Percentiles rank a stretch among this genome's conserved stretches.
phyloP scores from a whole-genome alignment of 2,888 invertebrate species.

The Andrena flavipes region DNA sequence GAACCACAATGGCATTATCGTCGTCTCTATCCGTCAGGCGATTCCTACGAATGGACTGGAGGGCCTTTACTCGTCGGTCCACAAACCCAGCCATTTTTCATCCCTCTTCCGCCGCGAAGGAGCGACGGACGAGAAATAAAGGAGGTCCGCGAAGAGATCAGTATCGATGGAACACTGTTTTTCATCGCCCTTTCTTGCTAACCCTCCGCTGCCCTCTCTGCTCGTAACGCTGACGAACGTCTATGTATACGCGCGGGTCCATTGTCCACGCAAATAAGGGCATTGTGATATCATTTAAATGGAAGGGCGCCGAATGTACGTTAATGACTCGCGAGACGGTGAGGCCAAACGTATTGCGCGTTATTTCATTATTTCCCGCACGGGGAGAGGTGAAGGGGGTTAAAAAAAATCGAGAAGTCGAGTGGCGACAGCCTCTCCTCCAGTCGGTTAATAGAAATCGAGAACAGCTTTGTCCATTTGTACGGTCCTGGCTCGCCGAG shows the following conservation, averaged over 20 bases:
- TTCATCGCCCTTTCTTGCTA: conserved; percentile 28
- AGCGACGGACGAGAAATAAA: conserved; percentile 35
- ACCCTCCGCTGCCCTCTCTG: conserved; percentile 4
- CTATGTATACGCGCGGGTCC: conserved; percentile 41
- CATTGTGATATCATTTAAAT: conserved; percentile 72
- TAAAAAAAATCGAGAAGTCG: conserved; percentile 58
- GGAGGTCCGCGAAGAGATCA: conserved; percentile 58
- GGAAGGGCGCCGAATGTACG: conserved; percentile 68
- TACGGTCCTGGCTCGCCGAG: conserved; percentile 36
- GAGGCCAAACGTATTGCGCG: conserved; percentile 64
- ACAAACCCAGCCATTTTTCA: conserved; percentile 8
- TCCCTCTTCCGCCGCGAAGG: not conserved
- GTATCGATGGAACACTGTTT: conserved; percentile 61
- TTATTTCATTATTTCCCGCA: conserved; percentile 64
- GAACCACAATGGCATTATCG: conserved; percentile 43
- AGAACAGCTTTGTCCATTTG: conserved; percentile 66
- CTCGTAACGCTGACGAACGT: conserved; percentile 18
- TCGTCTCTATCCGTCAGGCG: conserved; percentile 20
- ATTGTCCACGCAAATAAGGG: conserved; percentile 64
- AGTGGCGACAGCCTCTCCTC: conserved; percentile 43
- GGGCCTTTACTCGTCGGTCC: not conserved
- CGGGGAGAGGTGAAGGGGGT: conserved; percentile 7
- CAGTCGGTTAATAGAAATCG: conserved; percentile 64
- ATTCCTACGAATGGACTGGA: conserved; percentile 14
- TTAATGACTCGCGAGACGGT: conserved; percentile 68